Conservation (phyloP, 2,888 invertebrate genomes). For the Limnephilus marmoratus region DNA sequence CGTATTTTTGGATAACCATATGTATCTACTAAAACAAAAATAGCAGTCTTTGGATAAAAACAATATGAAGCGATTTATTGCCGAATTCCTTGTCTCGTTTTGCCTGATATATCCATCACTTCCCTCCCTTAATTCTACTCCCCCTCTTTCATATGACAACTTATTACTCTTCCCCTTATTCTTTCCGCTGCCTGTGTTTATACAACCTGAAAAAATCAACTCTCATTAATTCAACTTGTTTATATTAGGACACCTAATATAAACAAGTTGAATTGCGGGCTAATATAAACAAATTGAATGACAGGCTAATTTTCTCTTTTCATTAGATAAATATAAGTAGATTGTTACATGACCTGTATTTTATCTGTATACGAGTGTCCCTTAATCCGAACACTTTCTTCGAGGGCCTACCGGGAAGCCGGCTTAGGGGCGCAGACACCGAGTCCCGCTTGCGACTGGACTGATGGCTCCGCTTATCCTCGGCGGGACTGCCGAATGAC, state of each 20-base stretch:
- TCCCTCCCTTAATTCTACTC: conserved; percentile 52
- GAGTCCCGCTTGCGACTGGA: too few relatives aligned
- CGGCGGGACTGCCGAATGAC: too few relatives aligned
- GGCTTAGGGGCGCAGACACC: too few relatives aligned
- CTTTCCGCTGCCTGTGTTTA: conserved; percentile 6
- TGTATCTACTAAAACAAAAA: background rate
- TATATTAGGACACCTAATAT: too few relatives aligned
- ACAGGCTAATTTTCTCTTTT: conserved; percentile 56
- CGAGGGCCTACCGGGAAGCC: too few relatives aligned
- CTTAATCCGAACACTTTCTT: too few relatives aligned
- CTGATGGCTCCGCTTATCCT: too few relatives aligned
- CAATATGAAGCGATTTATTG: conserved; percentile 62
- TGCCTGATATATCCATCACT: conserved; percentile 59
- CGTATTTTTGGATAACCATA: background rate
- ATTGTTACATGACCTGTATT: background rate
- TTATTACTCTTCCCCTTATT: conserved; percentile 52
- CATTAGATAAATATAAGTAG: conserved; percentile 1
- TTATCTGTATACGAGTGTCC: background rate
- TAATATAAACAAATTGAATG: too few relatives aligned
- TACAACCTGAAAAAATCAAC: conserved; percentile 29
- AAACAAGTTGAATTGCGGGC: too few relatives aligned
- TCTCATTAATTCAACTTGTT: conserved; percentile 57
- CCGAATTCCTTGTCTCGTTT: conserved; percentile 60
- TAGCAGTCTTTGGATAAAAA: conserved; percentile 25
- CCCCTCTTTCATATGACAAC: conserved; percentile 52